Base-by-base conservation (phyloP, 2,797 vertebrate species). In the Schizopygopsis malacanthus region DNA sequence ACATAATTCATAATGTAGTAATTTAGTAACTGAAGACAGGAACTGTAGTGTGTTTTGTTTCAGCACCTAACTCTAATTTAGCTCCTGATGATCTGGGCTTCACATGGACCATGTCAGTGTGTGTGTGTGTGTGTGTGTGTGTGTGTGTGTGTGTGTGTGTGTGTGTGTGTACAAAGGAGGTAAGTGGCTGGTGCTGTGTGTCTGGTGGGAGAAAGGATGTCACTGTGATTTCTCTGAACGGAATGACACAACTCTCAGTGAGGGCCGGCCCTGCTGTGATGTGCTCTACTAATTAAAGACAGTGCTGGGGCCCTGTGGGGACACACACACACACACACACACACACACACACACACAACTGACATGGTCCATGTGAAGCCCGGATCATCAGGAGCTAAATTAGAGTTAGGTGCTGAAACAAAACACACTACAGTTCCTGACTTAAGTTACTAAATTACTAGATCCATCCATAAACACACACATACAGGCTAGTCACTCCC, bases 281-380 rank as follows among this genome's bases (percentile, higher is more conserved):
- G 85, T 56, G 83, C 86, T 91, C 82, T 86, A 89, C 93, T 93
- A 92, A 95, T 94, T 94, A 92, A 93, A 93, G 90, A 85, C 82
- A 79, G 85, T 70, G 65, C 85, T 28, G 79, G 72, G 47, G 85
- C 83, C 86, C 87, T 52, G 61, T 86, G 78, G 87, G 81, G 63
- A 87, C 70, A 73, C 85, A 78, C 41, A 88, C 81, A 78, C 85
- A 87, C 54, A 84, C 72, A 72, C 88, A 79, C 4, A 65, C 22
- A 47, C 33, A 78, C 85, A 87, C 78, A 79, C 63, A 84, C 72
- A 72, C 88, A 79, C 4, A 65, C 22, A 47, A 18, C 28, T 45
- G 43, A 87, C 76, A 73, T 20, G 13, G 25, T 20, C 67, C 82
- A 75, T 72, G 69, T 50, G 43, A 77, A 73, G 56, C 67, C 52